Conservation (phyloP, 2,888 invertebrate species). For the Campoplex nolae region DNA sequence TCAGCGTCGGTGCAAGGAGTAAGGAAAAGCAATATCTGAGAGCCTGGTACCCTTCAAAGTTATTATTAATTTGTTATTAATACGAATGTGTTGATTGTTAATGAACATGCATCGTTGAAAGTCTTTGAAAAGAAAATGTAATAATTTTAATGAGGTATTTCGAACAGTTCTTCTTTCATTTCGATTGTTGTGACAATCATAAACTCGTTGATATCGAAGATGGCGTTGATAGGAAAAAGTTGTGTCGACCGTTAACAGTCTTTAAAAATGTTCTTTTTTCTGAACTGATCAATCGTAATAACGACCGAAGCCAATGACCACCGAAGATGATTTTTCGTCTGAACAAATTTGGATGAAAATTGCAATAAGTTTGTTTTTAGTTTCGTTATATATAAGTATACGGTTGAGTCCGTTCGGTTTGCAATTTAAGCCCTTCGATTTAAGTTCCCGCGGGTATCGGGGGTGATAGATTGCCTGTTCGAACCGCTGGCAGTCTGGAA, state of each 20-base stretch:
- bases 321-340: neutral
- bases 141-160: too few species aligned
- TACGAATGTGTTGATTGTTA: too few species aligned
- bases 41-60: too few species aligned
- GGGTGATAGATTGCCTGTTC: slow-evolving; percentile 34
- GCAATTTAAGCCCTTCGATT: slow-evolving; percentile 36
- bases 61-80: too few species aligned
- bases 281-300: neutral
- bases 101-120: too few species aligned
- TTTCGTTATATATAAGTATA: slow-evolving; percentile 2
- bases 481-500: slow-evolving; percentile 26
- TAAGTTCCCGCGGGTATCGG: slow-evolving; percentile 34
- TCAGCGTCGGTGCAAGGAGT: too few species aligned
- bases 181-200: too few species aligned
- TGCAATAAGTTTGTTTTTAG: neutral
- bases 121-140: too few species aligned
- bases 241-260: neutral
- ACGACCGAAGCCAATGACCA: neutral
- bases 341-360: neutral
- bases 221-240: neutral
- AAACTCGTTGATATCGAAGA: neutral
- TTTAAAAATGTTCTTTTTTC: neutral
- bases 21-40: too few species aligned
- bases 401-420: slow-evolving; percentile 52
- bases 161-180: too few species aligned